These are phyloP conservation scores for Anthopleura xanthogrammica DNA, from an alignment of 92 coral and sea anemone genomes.

Conservation along the genomic window DNA sequence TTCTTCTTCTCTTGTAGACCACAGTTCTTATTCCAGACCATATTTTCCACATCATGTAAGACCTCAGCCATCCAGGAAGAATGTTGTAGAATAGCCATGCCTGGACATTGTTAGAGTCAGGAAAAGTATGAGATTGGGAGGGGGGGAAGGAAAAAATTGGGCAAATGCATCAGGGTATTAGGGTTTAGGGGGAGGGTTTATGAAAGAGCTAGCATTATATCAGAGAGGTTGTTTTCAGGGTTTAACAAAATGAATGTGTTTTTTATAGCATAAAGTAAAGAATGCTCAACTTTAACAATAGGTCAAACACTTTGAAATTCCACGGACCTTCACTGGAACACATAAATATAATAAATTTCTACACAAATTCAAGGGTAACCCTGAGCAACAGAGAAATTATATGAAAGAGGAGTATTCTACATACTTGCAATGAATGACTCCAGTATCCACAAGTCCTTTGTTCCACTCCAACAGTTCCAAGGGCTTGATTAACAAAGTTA, in stretches of 20 bases:
- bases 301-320: not conserved
- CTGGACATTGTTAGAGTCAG: not conserved
- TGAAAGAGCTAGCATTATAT: not conserved
- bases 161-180: not conserved
- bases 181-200: not conserved
- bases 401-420: not conserved
- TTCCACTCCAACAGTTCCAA: conserved; percentile 76
- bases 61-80: conserved; percentile 20
- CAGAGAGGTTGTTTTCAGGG: too few species aligned
- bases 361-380: too few species aligned
- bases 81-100: conserved; percentile 26
- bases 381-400: too few species aligned
- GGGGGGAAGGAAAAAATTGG: not conserved
- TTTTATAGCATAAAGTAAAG: too few species aligned
- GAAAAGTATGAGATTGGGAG: not conserved
- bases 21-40: conserved; percentile 7
- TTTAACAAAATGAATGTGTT: too few species aligned
- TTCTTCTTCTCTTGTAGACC: not conserved
- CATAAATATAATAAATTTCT: too few species aligned
- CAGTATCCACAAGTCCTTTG: conserved; percentile 76
- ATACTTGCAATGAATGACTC: conserved; percentile 81
- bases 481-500: conserved; percentile 65
- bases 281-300: too few species aligned
- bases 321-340: too few species aligned
- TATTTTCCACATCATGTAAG: not conserved